These are phyloP conservation scores for Thymelicus lineola DNA, from an alignment of 2,888 invertebrate species.

Conservation along the genomic window DNA sequence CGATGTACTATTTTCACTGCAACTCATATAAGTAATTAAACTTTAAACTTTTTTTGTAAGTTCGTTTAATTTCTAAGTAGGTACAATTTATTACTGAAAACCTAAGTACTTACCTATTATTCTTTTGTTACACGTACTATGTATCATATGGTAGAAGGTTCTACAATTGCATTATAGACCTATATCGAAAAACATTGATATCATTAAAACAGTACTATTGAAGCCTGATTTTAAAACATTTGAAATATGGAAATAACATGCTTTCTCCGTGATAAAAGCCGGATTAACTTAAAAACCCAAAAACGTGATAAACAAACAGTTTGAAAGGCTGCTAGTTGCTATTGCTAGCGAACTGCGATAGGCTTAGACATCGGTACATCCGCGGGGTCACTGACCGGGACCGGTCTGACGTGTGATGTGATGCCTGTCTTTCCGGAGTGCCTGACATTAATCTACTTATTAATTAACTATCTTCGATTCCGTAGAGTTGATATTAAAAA, in stretches of 20 bases:
- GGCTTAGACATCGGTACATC: slow-evolving; percentile 42
- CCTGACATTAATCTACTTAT: slow-evolving; percentile 54
- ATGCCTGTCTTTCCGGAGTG: slow-evolving; percentile 56
- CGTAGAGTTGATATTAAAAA: neutral
- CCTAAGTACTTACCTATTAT: no score
- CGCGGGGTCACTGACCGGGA: slow-evolving; percentile 70
- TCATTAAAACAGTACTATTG: no score
- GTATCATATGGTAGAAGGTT: no score
- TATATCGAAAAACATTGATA: no score
- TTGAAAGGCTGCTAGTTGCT: slow-evolving; percentile 21
- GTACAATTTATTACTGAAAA: no score
- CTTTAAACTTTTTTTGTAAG: no score
- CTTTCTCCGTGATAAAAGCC: slow-evolving; percentile 12
- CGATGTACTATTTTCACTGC: no score
- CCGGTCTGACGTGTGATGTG: slow-evolving; percentile 73
- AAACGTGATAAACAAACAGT: slow-evolving; percentile 4
- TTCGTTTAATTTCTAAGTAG: no score
- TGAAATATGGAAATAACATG: neutral
- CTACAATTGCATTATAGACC: no score
- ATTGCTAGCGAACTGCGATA: slow-evolving; percentile 31
- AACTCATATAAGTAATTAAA: no score
- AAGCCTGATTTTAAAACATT: neutral
- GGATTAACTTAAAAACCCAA: slow-evolving; percentile 27
- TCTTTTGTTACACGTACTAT: no score
- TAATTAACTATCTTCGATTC: slow-evolving; percentile 47